Base-by-base conservation (phyloP, 2,113 vertebrate genomes). In the Hypocryptadius cinnamomeus region DNA sequence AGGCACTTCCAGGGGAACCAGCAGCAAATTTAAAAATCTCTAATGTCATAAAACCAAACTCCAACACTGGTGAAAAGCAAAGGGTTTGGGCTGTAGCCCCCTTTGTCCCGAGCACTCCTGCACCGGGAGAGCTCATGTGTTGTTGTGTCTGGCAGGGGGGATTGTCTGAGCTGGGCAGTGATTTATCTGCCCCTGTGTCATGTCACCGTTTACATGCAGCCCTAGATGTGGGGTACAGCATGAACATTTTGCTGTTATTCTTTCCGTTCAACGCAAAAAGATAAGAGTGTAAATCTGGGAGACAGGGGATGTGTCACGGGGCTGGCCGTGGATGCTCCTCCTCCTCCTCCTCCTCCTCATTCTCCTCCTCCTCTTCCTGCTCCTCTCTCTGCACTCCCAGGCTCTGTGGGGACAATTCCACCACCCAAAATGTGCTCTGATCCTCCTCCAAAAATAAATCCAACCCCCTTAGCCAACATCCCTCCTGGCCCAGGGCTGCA, bases 211-310 rank as follows among this genome's bases (percentile, higher is more conserved):
- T 93, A 91, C 28, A 61, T 73, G 92, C 87, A 31, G 82, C 70
- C 74, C 66, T 65, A 35, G 51, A 85, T 10, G 91, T 53, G 91
- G 93, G 93, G 95, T n/a, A 22, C 35, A 13, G 89, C 93, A 85
- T 83, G 87, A 94, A 95, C 94, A 90, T 94, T 95, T 94, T 74
- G 93, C 94, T 96, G 64, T 87, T 96, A 72, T 92, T 94, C 87
- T 94, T 93, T 76, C 95, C 93, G 96, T 96, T 92, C 92, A 92
- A 76, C 4, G 47, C 91, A 90, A 76, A 94, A 93, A 93, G 87
- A 93, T 87, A 87, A 93, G 94, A 69, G 92, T 9, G 94, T 93
- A 94, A 96, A 96, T 96, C 91, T 89, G 68, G 63, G 87, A 82
- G 87, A 78, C 88, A 30, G 89, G 82, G 71, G 85, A 94, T 2